Base-by-base conservation (phyloP, 2,888 invertebrate species). In the Catocala fraxini region DNA sequence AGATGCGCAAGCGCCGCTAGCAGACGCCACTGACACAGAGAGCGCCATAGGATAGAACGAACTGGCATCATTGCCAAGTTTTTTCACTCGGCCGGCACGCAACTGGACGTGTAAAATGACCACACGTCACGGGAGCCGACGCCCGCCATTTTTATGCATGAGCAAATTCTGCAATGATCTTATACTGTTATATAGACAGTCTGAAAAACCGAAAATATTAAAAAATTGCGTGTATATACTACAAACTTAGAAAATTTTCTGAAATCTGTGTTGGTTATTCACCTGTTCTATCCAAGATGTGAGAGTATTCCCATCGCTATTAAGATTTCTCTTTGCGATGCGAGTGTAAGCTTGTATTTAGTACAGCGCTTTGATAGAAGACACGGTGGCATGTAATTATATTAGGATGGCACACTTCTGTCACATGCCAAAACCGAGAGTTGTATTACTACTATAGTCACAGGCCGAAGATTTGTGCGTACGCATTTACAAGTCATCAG, bases 31-130 rank as follows among this genome's bases (percentile, higher is more conserved):
- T 80, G 82, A 75, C 82, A 82, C 76, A 25, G 35, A 72, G 71
- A 87, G 89, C 89, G 90, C 89, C 88, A 84, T 82, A 77, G 80
- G 75, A 84, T 80, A 84, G 83, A 88, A 86, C 80, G 81, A 85
- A 82, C 73, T 70, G 41, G 77, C 75, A 81, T 64, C 73, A 76
- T 68, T 92, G 93, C 92, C 93, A 93, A 93, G 85, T 86, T 89
- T 91, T 89, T 88, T 87, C 83, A 82, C 73, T 76, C 81, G 73
- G 64, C 68, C 79, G 71, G 70, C 79, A 80, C 80, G 79, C 82
- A 79, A 78, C 80, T 86, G 83, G 84, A 83, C 83, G 83, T 85
- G 82, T 80, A 72, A 79, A 84, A 81, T 77, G 65, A 65, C 63
- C 62, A 72, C 68, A 80, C 86, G 85, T 87, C 85, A 88, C 70